Percentiles rank a stretch among this genome's conserved stretches.
phyloP scores from a whole-genome alignment of 1,140 invertebrate species.

The Leptinotarsa lineolata region DNA sequence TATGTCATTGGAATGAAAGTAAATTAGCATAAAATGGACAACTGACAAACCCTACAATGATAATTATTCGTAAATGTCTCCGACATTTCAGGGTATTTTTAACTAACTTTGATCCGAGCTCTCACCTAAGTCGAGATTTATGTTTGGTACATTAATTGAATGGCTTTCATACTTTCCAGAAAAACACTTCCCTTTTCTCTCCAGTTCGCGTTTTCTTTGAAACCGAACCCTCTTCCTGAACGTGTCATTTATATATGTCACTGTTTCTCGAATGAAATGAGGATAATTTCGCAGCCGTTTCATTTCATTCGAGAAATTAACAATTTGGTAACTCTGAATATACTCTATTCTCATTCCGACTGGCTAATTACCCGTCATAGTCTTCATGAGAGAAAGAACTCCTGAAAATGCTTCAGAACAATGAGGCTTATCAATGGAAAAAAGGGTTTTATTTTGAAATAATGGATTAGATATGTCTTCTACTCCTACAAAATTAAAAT shows the following conservation, averaged over 20 bases:
- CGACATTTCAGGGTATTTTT: too few species aligned
- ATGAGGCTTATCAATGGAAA: neutral
- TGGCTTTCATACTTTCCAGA: neutral
- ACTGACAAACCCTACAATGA: too few species aligned
- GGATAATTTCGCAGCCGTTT: neutral
- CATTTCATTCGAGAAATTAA: constrained; percentile 25
- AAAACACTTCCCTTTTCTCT: neutral
- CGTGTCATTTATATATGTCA: constrained; percentile 14
- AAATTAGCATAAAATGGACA: too few species aligned
- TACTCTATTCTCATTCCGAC: neutral
- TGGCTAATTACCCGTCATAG: neutral
- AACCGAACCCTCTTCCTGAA: neutral
- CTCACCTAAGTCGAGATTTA: too few species aligned
- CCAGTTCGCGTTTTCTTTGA: neutral
- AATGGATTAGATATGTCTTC: too few species aligned
- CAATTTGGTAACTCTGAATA: constrained; percentile 8
- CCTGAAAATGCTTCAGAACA: neutral
- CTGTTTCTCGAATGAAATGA: neutral
- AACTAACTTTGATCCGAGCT: too few species aligned
- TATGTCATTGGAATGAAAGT: too few species aligned
- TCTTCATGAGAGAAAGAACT: neutral
- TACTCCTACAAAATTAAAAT: too few species aligned
- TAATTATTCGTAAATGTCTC: too few species aligned
- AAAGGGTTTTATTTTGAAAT: neutral
- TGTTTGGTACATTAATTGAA: too few species aligned